Percentiles rank a stretch among this genome's conserved stretches.
phyloP scores from a whole-genome alignment of 53 echinoderm and acorn worm genomes.

The Echinometra lucunter region DNA sequence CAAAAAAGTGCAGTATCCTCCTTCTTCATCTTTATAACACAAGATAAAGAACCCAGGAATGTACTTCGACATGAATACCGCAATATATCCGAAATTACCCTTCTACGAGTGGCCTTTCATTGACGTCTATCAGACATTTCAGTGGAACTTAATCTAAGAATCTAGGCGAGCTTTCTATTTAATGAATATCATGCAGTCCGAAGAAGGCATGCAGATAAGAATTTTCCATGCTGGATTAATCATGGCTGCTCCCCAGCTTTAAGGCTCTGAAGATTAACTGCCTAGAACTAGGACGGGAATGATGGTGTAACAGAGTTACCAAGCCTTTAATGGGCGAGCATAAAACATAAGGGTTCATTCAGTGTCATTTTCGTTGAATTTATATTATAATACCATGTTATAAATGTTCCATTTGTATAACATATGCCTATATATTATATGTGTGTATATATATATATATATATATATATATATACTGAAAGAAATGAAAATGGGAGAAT shows the following conservation, averaged over 20 bases:
- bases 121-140: background rate
- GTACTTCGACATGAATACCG: background rate
- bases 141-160: background rate
- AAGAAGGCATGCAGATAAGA: background rate
- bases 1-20: background rate
- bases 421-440: too few species aligned
- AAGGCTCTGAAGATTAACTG: background rate
- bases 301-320: background rate
- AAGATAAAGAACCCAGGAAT: background rate
- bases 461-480: too few species aligned
- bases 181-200: slow-evolving; percentile 18
- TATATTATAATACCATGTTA: too few species aligned
- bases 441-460: too few species aligned
- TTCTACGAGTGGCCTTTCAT: background rate
- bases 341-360: background rate
- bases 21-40: background rate
- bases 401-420: too few species aligned
- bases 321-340: background rate
- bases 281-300: background rate
- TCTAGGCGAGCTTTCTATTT: background rate
- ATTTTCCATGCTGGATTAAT: background rate
- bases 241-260: background rate
- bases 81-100: background rate
- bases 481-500: too few species aligned
- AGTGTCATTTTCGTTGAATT: too few species aligned